A percentile compares a stretch with the other conserved stretches of the same genome.
Evolutionary conservation across 2,888 invertebrate genomes (phyloP).

Genomic region (Tetanocera ferruginea): DNA sequence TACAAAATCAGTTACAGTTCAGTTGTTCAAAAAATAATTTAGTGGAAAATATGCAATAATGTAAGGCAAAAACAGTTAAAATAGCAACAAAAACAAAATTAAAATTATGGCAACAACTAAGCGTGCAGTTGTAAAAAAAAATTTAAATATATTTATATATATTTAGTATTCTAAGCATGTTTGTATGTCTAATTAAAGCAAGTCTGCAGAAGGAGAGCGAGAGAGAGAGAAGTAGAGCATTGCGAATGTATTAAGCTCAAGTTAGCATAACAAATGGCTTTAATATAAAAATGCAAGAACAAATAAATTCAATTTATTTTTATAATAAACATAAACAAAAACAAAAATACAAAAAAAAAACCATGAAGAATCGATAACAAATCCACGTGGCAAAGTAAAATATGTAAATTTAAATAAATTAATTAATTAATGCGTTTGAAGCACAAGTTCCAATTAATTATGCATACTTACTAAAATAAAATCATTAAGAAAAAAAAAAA

Average conservation of each 20-base stretch:
- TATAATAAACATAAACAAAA: conserved; percentile 26
- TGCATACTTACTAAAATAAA: conserved; percentile 11
- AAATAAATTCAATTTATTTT: conserved; percentile 30
- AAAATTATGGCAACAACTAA: neutral
- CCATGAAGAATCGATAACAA: too few relatives aligned
- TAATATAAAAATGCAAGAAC: conserved; percentile 31
- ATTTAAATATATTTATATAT: neutral
- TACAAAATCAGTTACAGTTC: conserved; percentile 42
- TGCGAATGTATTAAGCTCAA: neutral
- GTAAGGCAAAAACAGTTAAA: too few relatives aligned
- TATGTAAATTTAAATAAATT: conserved; percentile 8
- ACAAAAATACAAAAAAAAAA: too few relatives aligned
- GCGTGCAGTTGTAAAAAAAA: neutral
- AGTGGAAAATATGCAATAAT: too few relatives aligned
- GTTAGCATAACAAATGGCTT: conserved; percentile 5
- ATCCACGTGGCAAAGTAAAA: neutral
- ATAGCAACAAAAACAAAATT: too few relatives aligned
- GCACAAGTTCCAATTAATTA: conserved; percentile 48
- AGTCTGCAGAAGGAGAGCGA: neutral
- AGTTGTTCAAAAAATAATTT: conserved; percentile 32
- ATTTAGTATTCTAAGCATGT: neutral
- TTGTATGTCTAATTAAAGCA: neutral
- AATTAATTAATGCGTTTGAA: conserved; percentile 39
- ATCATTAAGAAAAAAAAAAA: neutral
- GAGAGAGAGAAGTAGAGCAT: neutral